Conservation (phyloP, 2,113 vertebrate genomes). For the Festucalex cinctus region DNA sequence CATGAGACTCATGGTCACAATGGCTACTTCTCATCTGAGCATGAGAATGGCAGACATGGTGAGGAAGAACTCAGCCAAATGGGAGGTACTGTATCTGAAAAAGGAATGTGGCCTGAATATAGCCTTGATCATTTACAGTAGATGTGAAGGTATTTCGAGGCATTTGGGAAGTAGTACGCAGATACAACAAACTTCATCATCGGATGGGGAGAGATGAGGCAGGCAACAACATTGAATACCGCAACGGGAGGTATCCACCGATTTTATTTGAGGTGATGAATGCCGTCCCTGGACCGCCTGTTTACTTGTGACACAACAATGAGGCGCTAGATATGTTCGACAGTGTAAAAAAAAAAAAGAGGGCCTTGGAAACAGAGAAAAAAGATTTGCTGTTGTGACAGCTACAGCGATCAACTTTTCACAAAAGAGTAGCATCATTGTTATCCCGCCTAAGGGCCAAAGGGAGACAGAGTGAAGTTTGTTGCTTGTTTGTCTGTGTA, state of each 20-base stretch:
- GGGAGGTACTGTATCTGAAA: neutral
- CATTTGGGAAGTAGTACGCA: neutral
- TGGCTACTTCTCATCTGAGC: neutral
- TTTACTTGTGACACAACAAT: neutral
- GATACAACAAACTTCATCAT: neutral
- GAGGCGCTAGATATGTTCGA: neutral
- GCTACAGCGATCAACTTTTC: neutral
- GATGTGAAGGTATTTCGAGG: neutral
- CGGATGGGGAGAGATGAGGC: neutral
- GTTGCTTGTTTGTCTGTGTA: neutral
- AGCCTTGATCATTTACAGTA: neutral
- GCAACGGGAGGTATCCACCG: neutral
- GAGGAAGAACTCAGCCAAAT: slow-evolving; percentile 8
- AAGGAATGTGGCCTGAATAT: neutral
- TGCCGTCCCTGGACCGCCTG: neutral
- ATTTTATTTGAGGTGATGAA: neutral
- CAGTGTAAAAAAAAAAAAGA: neutral
- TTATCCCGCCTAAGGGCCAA: neutral
- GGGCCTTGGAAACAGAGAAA: neutral
- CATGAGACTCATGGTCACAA: slow-evolving; percentile 6
- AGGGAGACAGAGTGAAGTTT: neutral
- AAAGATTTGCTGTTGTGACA: neutral
- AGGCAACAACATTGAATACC: neutral
- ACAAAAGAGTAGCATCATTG: slow-evolving; percentile 2
- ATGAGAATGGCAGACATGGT: neutral